Evolutionary conservation across 2,797 vertebrate genomes (phyloP).

Genomic region (Potorous gilbertii): DNA sequence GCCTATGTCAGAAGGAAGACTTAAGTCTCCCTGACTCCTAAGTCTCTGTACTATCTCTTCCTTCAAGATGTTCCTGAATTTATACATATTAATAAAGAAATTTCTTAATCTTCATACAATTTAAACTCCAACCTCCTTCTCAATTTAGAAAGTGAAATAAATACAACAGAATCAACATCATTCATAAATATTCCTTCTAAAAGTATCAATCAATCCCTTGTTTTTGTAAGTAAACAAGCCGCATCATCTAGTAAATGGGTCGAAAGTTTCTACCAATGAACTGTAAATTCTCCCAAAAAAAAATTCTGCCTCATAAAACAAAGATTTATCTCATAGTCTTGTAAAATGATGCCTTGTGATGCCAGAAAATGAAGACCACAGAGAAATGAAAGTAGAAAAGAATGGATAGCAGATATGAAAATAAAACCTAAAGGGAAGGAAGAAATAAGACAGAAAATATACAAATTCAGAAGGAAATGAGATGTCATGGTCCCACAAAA

Average conservation of each 20-base stretch:
- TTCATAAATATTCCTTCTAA: slow-evolving; percentile 15
- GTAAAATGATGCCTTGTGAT: slow-evolving; percentile 25
- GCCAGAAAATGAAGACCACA: slow-evolving; percentile 32
- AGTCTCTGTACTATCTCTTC: background rate
- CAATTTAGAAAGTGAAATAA: slow-evolving; percentile 5
- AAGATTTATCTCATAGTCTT: background rate
- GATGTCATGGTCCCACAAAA: background rate
- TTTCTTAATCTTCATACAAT: background rate
- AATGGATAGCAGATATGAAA: background rate
- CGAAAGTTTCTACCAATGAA: background rate
- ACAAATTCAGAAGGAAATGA: background rate
- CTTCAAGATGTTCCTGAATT: slow-evolving; percentile 21
- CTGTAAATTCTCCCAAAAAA: background rate
- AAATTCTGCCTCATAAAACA: background rate
- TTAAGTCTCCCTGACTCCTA: background rate
- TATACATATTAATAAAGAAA: background rate
- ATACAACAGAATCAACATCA: slow-evolving; percentile 36
- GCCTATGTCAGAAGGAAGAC: background rate
- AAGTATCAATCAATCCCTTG: background rate
- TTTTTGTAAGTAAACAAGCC: slow-evolving; percentile 7
- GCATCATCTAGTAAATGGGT: slow-evolving; percentile 18
- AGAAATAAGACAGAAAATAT: background rate
- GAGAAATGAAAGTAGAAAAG: slow-evolving; percentile 28
- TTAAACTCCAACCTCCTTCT: slow-evolving; percentile 29
- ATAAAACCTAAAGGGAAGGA: background rate